Base-by-base conservation (phyloP, 30 jellyfish, hydroid and myxozoan species). In the Cassiopea xamachana region DNA sequence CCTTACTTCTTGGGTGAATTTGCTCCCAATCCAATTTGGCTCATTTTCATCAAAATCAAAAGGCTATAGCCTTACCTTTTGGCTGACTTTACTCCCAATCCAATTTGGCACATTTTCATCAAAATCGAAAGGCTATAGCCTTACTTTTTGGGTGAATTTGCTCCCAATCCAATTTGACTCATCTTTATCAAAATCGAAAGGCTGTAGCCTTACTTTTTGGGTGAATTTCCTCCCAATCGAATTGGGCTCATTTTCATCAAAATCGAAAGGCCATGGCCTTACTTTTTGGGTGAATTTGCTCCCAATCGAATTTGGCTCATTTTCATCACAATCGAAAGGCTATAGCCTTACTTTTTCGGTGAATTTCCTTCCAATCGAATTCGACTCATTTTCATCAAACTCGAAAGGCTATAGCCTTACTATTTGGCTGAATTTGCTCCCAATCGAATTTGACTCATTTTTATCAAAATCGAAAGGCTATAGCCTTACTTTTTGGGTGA, bases 221-320 rank as follows among this genome's bases (percentile, higher is more conserved):
- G n/a, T n/a, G n/a, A n/a, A n/a, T n/a, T n/a, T n/a, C n/a, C n/a
- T n/a, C n/a, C n/a, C n/a, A n/a, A n/a, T n/a, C n/a, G n/a, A n/a
- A n/a, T 1, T 48, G 69, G 7, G 69, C 12, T 4, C 4, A 71
- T 10, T 71, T 71, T 71, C 1, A 48, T 45, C 80, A 1, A 71
- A 71, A 71, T 14, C 1, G 80, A 14, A 71, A 71, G 80, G 80
- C 80, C 27, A 71, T 71, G 13, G 69, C 12, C 69, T 58, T 58
- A 13, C 69, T 13, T 58, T 58, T 58, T 58, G 7, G 13, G 12
- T 13, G 13, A 58, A 58, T 5, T 5, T 5, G 13, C 13, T 58
- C 12, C 7, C 13, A 7, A 58, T 58, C 7, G 13, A 58, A 58
- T 5, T 5, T 7, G 7, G 69, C 12, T 13, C 69, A 58, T 5